Evolutionary conservation across 2,888 invertebrate genomes (phyloP).

Genomic region (Sclerodermus sp.): DNA sequence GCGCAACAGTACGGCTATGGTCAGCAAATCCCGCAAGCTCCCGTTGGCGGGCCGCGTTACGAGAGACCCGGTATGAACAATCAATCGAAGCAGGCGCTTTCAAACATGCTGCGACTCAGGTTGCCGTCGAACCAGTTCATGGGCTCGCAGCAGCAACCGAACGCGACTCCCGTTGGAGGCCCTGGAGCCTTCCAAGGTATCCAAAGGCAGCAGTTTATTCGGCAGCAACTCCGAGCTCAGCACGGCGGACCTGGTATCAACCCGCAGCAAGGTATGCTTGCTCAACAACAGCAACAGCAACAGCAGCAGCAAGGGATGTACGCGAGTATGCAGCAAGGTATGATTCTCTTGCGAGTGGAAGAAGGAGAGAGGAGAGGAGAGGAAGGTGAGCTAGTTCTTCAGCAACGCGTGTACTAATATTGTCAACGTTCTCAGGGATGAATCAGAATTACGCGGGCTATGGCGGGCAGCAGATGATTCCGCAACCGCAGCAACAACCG

Average conservation of each 20-base stretch:
- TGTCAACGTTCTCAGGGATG: constrained; percentile 55
- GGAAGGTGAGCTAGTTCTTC: no score
- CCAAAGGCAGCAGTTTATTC: constrained; percentile 57
- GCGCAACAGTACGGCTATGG: constrained; percentile 59
- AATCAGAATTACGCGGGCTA: constrained; percentile 69
- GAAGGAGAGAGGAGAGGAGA: background rate
- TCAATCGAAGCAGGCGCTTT: constrained; percentile 82
- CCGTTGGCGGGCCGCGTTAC: constrained; percentile 48
- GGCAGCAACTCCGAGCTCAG: constrained; percentile 53
- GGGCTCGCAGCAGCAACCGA: constrained; percentile 50
- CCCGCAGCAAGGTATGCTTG: constrained; percentile 59
- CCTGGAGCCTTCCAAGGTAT: constrained; percentile 54
- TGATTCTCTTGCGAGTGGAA: no score
- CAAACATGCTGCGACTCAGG: constrained; percentile 80
- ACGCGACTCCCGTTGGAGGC: constrained; percentile 44
- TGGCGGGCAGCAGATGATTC: constrained; percentile 59
- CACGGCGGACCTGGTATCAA: constrained; percentile 56
- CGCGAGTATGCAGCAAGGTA: constrained; percentile 65
- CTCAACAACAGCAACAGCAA: constrained; percentile 56
- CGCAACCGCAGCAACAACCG: constrained; percentile 41
- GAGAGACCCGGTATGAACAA: constrained; percentile 63
- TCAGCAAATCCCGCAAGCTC: constrained; percentile 58
- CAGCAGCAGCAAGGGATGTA: constrained; percentile 62
- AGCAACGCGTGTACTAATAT: no score
- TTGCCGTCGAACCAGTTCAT: constrained; percentile 65